phyloP scores from a whole-genome alignment of 2,113 vertebrate genomes.

The Podarcis muralis region DNA sequence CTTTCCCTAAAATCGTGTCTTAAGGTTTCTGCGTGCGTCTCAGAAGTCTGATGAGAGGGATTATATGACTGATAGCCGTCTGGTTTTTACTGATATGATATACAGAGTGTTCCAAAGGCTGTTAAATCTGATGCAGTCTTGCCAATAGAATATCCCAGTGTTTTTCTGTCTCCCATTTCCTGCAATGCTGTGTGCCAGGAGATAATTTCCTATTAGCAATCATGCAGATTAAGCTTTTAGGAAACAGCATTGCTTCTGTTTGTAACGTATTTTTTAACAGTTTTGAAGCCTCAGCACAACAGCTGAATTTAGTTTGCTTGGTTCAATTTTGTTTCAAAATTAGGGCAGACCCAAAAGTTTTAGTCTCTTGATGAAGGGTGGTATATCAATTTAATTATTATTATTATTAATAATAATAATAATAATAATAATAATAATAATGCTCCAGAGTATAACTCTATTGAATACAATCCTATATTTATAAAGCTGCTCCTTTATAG shows the following conservation, averaged over 20 bases:
- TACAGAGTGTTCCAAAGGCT: background rate
- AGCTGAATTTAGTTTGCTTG: background rate
- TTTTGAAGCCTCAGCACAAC: background rate
- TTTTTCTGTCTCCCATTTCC: background rate
- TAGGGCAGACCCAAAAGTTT: background rate
- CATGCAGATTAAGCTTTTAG: slow-evolving; percentile 7
- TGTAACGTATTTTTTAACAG: background rate
- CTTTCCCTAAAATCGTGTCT: slow-evolving; percentile 9
- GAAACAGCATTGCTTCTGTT: background rate
- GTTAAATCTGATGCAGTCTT: background rate
- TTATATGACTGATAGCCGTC: background rate
- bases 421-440: too few relatives aligned
- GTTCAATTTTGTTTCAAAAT: background rate
- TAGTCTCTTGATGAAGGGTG: background rate
- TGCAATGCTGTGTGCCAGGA: background rate
- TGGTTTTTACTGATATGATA: background rate
- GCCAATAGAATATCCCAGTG: background rate
- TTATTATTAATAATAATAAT: background rate
- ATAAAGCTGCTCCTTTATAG: background rate
- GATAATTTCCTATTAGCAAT: background rate
- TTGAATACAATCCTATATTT: background rate
- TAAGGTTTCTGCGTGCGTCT: slow-evolving; percentile 40
- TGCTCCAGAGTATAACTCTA: too few relatives aligned
- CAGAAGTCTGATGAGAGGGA: slow-evolving; percentile 8
- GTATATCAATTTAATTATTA: background rate